These are phyloP conservation scores for Choristoneura rosaceana DNA, from an alignment of 2,888 invertebrate genomes.

Conservation along the genomic window DNA sequence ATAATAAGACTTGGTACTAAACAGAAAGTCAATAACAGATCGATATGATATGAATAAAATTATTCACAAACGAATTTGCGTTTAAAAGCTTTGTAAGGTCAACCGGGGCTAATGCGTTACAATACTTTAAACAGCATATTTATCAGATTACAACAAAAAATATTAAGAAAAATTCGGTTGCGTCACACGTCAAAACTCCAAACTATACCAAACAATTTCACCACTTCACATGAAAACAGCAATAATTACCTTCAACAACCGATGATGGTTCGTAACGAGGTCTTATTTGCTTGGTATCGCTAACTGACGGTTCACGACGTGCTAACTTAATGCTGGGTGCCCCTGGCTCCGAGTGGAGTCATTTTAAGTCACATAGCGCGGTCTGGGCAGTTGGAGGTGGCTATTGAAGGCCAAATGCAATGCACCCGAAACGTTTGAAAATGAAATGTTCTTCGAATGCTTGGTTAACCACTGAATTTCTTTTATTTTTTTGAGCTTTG, in stretches of 20 bases:
- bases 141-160: no score
- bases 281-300: slow-evolving; percentile 38
- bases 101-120: no score
- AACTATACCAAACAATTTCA: neutral
- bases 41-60: no score
- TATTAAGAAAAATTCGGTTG: no score
- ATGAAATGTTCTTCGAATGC: neutral
- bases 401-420: slow-evolving; percentile 13
- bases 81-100: no score
- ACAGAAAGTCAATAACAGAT: no score
- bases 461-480: no score
- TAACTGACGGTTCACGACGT: slow-evolving; percentile 43
- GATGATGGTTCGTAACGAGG: slow-evolving; percentile 28
- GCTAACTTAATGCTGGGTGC: slow-evolving; percentile 23
- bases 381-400: neutral
- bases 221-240: neutral
- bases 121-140: no score
- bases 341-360: neutral
- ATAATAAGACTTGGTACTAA: no score
- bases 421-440: slow-evolving; percentile 20
- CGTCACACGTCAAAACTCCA: neutral
- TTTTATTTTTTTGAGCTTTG: no score
- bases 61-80: no score
- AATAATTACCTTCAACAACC: neutral
- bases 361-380: neutral